Percentiles rank a stretch among this genome's conserved stretches.
These are phyloP conservation scores for Lerema accius DNA, from an alignment of 1,140 invertebrate genomes.

Conservation along the genomic window DNA sequence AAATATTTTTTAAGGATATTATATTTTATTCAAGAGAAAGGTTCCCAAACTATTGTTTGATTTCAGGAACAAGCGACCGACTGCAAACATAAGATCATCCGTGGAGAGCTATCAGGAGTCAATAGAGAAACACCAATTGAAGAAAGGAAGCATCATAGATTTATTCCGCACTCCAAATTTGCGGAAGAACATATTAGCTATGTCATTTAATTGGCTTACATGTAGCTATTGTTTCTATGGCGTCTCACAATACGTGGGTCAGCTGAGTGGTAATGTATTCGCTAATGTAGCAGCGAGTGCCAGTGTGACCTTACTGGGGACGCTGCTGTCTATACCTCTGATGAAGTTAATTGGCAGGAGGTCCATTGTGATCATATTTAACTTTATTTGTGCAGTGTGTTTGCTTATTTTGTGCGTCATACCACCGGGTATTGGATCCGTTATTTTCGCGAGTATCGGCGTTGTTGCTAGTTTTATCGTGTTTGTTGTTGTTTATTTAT, in stretches of 20 bases:
- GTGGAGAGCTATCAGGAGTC: conserved; percentile 72
- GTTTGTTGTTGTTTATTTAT: conserved; percentile 87
- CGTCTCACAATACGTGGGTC: conserved; percentile 89
- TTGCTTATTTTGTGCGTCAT: conserved; percentile 83
- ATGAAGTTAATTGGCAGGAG: conserved; percentile 85
- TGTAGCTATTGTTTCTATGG: conserved; percentile 90
- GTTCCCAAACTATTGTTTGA: conserved; percentile 31
- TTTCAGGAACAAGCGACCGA: conserved; percentile 83
- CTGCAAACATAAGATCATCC: conserved; percentile 79
- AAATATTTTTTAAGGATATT: too few species aligned
- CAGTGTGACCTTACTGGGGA: conserved; percentile 84
- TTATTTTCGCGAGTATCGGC: conserved; percentile 85
- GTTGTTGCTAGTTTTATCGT: conserved; percentile 87
- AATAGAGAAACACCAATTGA: conserved; percentile 59
- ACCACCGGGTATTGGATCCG: conserved; percentile 74
- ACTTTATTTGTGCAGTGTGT: conserved; percentile 83
- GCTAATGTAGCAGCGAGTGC: conserved; percentile 88
- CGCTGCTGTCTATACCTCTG: conserved; percentile 84
- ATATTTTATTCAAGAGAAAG: too few species aligned
- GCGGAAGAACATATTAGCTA: conserved; percentile 88
- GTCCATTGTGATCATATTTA: conserved; percentile 83
- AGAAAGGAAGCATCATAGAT: conserved; percentile 86
- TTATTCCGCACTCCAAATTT: conserved; percentile 90
- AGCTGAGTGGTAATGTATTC: conserved; percentile 88
- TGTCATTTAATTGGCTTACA: conserved; percentile 88